phyloP scores from a whole-genome alignment of 2,888 invertebrate species.

The Athalia circularis region DNA sequence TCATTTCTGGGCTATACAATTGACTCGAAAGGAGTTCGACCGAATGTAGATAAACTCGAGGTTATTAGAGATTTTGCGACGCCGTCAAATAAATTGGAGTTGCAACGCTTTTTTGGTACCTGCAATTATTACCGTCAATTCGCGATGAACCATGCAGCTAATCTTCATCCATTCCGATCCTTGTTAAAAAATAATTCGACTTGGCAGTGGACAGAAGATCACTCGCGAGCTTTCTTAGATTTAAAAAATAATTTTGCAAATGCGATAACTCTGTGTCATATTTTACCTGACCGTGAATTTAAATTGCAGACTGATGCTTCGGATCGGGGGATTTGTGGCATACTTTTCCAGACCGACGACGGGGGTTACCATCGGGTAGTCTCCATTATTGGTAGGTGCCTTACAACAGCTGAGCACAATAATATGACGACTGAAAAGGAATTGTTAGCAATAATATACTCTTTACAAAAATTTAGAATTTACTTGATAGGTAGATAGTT shows the following conservation, averaged over 20 bases:
- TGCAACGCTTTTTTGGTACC: constrained; percentile 51
- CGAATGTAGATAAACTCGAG: constrained; percentile 46
- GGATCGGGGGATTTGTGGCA: constrained; percentile 51
- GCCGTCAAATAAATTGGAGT: constrained; percentile 54
- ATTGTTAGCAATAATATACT: constrained; percentile 42
- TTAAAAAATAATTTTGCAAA: constrained; percentile 50
- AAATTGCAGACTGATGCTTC: constrained; percentile 51
- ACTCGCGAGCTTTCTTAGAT: constrained; percentile 44
- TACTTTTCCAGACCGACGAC: constrained; percentile 50
- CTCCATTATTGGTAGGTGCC: constrained; percentile 52
- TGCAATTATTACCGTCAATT: constrained; percentile 46
- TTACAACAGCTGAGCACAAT: constrained; percentile 20
- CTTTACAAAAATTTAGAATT: constrained; percentile 38
- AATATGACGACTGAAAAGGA: constrained; percentile 47
- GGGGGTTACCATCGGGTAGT: constrained; percentile 45
- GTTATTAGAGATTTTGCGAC: constrained; percentile 53
- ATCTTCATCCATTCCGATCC: constrained; percentile 47
- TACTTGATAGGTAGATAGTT: constrained; percentile 43
- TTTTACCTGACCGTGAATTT: constrained; percentile 35
- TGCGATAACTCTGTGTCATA: constrained; percentile 45
- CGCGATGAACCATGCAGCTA: constrained; percentile 34
- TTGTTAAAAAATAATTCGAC: constrained; percentile 42
- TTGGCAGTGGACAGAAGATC: constrained; percentile 51
- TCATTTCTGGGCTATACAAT: background rate
- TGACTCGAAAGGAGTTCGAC: background rate